These are phyloP conservation scores for Spodoptera frugiperda DNA, from an alignment of 1,140 invertebrate species.

Conservation along the genomic window DNA sequence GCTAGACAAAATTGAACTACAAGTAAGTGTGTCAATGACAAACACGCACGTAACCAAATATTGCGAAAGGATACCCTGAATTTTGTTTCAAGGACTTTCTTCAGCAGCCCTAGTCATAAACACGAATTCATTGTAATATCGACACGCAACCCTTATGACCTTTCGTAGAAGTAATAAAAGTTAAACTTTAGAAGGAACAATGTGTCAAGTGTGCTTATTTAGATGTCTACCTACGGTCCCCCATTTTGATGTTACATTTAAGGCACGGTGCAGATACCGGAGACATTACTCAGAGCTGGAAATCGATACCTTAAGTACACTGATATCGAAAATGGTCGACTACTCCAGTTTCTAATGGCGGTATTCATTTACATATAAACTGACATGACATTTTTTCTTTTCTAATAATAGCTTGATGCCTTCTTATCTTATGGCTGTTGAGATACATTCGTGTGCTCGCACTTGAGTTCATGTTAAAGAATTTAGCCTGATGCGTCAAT, in stretches of 20 bases:
- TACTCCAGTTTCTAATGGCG: conserved; percentile 23
- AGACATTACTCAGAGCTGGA: conserved; percentile 14
- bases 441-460: not conserved
- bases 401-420: conserved; percentile 40
- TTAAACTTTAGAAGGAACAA: conserved; percentile 20
- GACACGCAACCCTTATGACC: conserved; percentile 52
- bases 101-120: conserved; percentile 36
- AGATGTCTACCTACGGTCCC: not conserved
- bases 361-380: conserved; percentile 53
- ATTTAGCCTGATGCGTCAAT: not conserved
- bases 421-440: not conserved
- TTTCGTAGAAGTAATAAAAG: conserved; percentile 31
- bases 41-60: conserved; percentile 52
- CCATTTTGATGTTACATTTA: not conserved
- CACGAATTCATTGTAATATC: conserved; percentile 52
- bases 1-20: conserved; percentile 22
- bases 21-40: conserved; percentile 57
- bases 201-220: conserved; percentile 15
- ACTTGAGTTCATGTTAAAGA: not conserved
- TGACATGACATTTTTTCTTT: conserved; percentile 37
- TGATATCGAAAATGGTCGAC: conserved; percentile 25
- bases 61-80: conserved; percentile 51
- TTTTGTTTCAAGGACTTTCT: conserved; percentile 62
- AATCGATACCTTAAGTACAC: conserved; percentile 35
- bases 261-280: not conserved